Conservation (phyloP, 2,888 invertebrate species). For the Tiphia femorata region DNA sequence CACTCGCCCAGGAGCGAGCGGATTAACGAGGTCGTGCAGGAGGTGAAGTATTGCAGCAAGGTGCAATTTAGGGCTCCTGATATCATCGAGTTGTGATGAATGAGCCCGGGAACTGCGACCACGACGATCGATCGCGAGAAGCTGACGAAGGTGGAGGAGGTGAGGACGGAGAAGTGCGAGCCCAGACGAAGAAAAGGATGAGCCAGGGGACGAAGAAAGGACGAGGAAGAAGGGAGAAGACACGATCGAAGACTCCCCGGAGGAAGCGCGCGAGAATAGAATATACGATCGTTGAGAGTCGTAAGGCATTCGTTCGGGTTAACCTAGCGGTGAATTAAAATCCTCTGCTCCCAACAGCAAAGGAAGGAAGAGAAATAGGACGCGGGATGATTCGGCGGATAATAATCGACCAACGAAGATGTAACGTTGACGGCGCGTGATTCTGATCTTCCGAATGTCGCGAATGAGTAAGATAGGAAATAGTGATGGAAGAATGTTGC, state of each 20-base stretch:
- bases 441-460: not conserved
- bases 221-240: not conserved
- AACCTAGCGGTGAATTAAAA: no score
- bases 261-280: no score
- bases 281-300: no score
- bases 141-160: not conserved
- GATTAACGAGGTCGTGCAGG: slow-evolving; percentile 46
- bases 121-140: not conserved
- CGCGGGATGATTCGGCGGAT: not conserved
- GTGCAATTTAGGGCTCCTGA: slow-evolving; percentile 59
- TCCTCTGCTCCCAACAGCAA: no score
- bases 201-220: not conserved
- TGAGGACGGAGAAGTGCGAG: not conserved
- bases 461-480: not conserved
- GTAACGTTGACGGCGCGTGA: not conserved
- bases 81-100: slow-evolving; percentile 56
- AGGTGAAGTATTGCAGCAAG: slow-evolving; percentile 55
- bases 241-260: not conserved
- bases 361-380: not conserved
- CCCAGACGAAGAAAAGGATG: not conserved
- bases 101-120: no score
- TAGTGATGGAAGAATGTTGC: not conserved
- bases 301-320: no score
- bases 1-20: slow-evolving; percentile 16
- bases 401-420: not conserved